phyloP scores from a whole-genome alignment of 2,113 vertebrate species.

The Varanus komodoensis region DNA sequence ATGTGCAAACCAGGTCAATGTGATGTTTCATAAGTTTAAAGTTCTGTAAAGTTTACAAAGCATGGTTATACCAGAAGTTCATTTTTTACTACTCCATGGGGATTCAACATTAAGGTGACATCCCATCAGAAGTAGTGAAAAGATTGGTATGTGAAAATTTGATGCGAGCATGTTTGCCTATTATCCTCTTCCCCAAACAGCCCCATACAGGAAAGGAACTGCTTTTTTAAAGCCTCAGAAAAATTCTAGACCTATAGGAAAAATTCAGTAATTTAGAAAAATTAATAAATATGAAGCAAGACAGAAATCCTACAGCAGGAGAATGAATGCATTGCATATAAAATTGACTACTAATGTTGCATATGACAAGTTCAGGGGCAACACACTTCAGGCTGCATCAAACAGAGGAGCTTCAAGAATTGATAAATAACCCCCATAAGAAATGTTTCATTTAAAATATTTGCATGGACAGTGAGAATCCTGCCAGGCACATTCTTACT shows the following conservation, averaged over 20 bases:
- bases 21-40: not conserved
- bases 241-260: not conserved
- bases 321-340: no score
- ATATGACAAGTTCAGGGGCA: not conserved
- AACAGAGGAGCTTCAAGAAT: no score
- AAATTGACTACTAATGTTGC: not conserved
- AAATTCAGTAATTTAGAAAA: not conserved
- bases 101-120: not conserved
- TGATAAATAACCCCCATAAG: no score
- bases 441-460: not conserved
- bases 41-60: no score
- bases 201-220: not conserved
- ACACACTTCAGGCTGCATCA: not conserved
- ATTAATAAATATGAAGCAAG: not conserved
- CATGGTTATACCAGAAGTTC: conserved; percentile 19
- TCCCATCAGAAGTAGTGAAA: not conserved
- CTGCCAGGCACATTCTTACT: not conserved
- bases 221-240: not conserved
- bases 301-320: not conserved
- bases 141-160: no score
- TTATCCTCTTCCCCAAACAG: not conserved
- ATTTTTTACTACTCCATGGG: not conserved
- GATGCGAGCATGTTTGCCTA: not conserved
- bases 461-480: not conserved
- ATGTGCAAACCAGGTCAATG: not conserved